Evolutionary conservation across 1,140 invertebrate species (phyloP), one percentile per base, ranked within the genome.

Genomic region (Andricus grossulariae): DNA sequence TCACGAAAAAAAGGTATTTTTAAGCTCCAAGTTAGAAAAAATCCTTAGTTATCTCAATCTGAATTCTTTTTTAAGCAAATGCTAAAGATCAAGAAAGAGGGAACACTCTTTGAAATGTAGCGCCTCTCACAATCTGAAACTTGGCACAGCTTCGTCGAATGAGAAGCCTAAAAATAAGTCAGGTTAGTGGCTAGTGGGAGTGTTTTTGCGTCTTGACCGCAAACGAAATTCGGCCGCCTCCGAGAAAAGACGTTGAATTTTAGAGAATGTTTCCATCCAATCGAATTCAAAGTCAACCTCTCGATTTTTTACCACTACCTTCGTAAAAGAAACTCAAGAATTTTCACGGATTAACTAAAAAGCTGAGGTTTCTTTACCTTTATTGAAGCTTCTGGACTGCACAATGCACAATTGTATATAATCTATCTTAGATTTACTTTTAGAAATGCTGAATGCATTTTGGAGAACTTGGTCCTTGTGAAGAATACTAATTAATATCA

Each of bases 121-220:
- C 60, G 50, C 72, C 18, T 13, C 39, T 39, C 50, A 25, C 52
- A 39, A 71, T 32, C 50, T 74, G 80, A 77, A 74, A 72, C 73
- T 80, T 82, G 79, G 79, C 81, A 82, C 54, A 72, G 74, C 70
- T 60, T 16, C 49, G 50, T 15, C 50, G 25, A 50, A 76, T 51
- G 51, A 72, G 52, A 50, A 50, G 13, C 21, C 83, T 79, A 84
- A 84, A 84, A 79, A 85, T 85, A 85, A 66, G 50, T 66, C n/a
- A 71, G 76, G 73, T 79, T 78, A 73, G 39, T 25, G 55, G 76
- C 73, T 79, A 78, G 78, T 60, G 73, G 73, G 60, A 82, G 73
- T 52, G 66, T 83, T 85, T 85, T 85, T 85, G 82, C 82, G 83
- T 76, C 80, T 76, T 71, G 74, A 77, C 71, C n/a, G 60, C 60